Percentiles rank a stretch among this genome's conserved stretches.
Conservation (phyloP, 2,888 invertebrate species). For the Thera britannica region DNA sequence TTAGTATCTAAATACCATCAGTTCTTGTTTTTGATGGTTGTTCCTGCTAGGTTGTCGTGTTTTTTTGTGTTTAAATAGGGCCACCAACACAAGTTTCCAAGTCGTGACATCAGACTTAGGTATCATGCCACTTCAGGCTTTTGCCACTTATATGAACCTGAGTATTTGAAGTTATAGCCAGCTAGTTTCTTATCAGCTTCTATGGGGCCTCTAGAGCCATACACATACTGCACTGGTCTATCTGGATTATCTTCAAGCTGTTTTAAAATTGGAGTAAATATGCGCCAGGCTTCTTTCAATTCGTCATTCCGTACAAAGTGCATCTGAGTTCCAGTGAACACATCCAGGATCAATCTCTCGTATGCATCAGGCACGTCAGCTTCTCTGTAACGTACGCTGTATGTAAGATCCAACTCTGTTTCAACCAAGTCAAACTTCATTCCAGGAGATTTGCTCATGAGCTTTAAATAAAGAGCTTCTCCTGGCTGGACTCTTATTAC, state of each 20-base stretch:
- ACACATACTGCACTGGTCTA: conserved; percentile 92
- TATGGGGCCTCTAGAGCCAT: conserved; percentile 95
- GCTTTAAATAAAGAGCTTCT: conserved; percentile 98
- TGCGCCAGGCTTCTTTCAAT: conserved; percentile 97
- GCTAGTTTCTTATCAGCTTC: conserved; percentile 94
- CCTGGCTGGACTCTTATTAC: conserved; percentile 99
- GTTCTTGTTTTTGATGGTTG: too few species aligned
- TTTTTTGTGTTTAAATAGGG: too few species aligned
- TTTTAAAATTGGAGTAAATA: conserved; percentile 97
- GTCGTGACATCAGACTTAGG: conserved; percentile 36
- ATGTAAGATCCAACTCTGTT: conserved; percentile 98
- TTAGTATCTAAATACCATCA: too few species aligned
- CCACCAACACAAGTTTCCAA: conserved; percentile 54
- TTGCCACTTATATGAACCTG: conserved; percentile 98
- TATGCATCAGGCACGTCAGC: conserved; percentile 96
- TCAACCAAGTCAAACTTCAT: conserved; percentile 99
- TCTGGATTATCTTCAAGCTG: conserved; percentile 91
- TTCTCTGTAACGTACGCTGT: conserved; percentile 95
- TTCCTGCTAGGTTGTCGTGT: too few species aligned
- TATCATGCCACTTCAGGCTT: conserved; percentile 61
- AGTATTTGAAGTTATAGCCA: conserved; percentile 94
- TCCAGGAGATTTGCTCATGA: conserved; percentile 99
- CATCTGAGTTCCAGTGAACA: conserved; percentile 99
- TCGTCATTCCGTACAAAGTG: conserved; percentile 99
- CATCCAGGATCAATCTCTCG: conserved; percentile 98